Base-by-base conservation (phyloP, 2,113 vertebrate genomes). In the Sinocyclocheilus rhinocerous region DNA sequence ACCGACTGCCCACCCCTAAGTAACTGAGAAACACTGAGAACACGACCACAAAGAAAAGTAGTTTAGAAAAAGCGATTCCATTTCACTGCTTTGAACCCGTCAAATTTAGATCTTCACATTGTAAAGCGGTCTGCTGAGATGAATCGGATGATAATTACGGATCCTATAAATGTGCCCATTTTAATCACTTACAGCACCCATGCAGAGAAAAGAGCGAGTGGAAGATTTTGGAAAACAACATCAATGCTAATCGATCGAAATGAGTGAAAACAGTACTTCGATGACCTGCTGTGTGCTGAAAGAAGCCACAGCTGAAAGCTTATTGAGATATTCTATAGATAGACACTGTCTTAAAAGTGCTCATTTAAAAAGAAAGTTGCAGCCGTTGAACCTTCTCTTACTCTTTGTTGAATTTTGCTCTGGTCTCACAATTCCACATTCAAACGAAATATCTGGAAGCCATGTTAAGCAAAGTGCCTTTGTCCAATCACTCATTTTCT, bases 341-440 rank as follows among this genome's bases (percentile, higher is more conserved):
- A 52, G 45, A 57, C 42, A 10, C 36, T 5, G 24, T 65, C 13
- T 81, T 87, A 87, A 89, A 79, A 89, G 83, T 89, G 85, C 88
- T 50, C 52, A 48, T 50, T 52, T 84, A 84, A 88, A 89, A 86
- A 81, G 22, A 57, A 86, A 33, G 18, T 59, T 16, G 24, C 24
- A 79, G 84, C 42, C 45, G 72, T 15, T 15, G 39, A 65, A 84
- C n/a, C 57, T 50, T 55, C 57, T 63, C 20, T 6, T 24, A 11
- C 48, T 33, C 48, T 45, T 70, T 83, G 82, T 65, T 48, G 26
- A 24, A 39, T 87, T 63, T 86, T 88, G 85, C 82, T 79, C 85
- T 36, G 73, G 84, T 61, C 45, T 83, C 80, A 73, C 77, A n/a
- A 20, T 29, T 45, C 52, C 12, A 76, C 59, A 75, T 83, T 78